Conservation (phyloP, 2,888 invertebrate genomes). For the Emmelina monodactyla region DNA sequence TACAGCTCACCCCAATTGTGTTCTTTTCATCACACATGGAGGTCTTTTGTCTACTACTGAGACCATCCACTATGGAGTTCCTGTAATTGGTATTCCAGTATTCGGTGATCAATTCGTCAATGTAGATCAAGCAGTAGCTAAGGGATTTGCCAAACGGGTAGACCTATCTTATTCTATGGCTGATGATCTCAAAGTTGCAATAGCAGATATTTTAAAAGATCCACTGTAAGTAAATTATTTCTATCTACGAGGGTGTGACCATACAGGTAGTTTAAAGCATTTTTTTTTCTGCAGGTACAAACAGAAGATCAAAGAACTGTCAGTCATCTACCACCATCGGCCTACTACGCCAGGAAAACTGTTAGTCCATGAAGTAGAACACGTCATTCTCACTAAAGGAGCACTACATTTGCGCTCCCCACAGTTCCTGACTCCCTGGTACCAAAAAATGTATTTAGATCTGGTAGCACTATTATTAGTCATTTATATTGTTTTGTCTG, state of each 20-base stretch:
- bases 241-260: too few relatives aligned
- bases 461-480: too few relatives aligned
- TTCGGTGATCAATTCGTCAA: conserved; percentile 24
- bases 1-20: conserved; percentile 26
- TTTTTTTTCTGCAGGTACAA: too few relatives aligned
- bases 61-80: conserved; percentile 22
- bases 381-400: conserved; percentile 19
- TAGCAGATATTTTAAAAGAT: conserved; percentile 20
- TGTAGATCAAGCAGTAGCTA: conserved; percentile 16
- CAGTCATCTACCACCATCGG: conserved; percentile 23
- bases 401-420: conserved; percentile 21
- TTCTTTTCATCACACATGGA: conserved; percentile 25
- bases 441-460: conserved; percentile 22
- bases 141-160: conserved; percentile 19
- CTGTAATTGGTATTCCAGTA: conserved; percentile 23
- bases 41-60: conserved; percentile 24
- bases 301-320: conserved; percentile 19
- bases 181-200: conserved; percentile 15
- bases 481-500: too few relatives aligned
- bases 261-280: too few relatives aligned
- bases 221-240: too few relatives aligned
- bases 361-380: conserved; percentile 22
- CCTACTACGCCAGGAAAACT: conserved; percentile 18
- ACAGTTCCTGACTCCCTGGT: conserved; percentile 19
- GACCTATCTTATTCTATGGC: conserved; percentile 19